Base-by-base conservation (phyloP, 1,140 invertebrate species). In the Triops longicaudatus region DNA sequence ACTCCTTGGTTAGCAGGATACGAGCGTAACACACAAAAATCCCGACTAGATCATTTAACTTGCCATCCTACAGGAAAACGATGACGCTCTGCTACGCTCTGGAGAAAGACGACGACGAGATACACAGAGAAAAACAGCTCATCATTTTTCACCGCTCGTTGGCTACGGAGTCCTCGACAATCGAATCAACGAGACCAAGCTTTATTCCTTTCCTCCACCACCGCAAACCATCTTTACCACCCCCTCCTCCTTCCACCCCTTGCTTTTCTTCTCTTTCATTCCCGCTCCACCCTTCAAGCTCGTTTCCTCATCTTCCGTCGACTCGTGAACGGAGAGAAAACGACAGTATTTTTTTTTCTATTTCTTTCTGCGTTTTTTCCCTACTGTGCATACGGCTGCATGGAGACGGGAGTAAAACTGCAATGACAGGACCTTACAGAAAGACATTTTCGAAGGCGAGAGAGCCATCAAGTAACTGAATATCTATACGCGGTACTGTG, bases 61-160 rank as follows among this genome's bases (percentile, higher is more conserved):
- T 63, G 50, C 50, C 50, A 63, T 63, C 3, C 10, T 63, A 63
- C 50, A 37, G 50, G 50, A 63, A 63, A 63, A 63, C 50, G 50
- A 63, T 63, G 50, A 63, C 50, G 50, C 50, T 63, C 14, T 22
- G 22, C 50, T 63, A 63, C n/a, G 50, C 22, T 63, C n/a, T 12
- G 44, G 14, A 17, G 50, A 63, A 63, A 22, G 50, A 63, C 6
- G 50, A 63, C 50, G 50, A 63, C 50, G 50, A 63, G 50, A 63
- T 5, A 22, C 50, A 63, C 50, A 63, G 22, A 63, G 50, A 63
- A 63, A 63, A 63, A 63, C 50, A 63, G 50, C 50, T 63, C 50
- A 63, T 63, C 50, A 63, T 63, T 63, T 63, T 63, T 63, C 50
- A 63, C n/a, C 50, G 50, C 50, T 63, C 50, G 50, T 63, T 63